These are phyloP conservation scores for Montipora cactus DNA, from an alignment of 64 coral and sea anemone genomes.

Conservation along the genomic window DNA sequence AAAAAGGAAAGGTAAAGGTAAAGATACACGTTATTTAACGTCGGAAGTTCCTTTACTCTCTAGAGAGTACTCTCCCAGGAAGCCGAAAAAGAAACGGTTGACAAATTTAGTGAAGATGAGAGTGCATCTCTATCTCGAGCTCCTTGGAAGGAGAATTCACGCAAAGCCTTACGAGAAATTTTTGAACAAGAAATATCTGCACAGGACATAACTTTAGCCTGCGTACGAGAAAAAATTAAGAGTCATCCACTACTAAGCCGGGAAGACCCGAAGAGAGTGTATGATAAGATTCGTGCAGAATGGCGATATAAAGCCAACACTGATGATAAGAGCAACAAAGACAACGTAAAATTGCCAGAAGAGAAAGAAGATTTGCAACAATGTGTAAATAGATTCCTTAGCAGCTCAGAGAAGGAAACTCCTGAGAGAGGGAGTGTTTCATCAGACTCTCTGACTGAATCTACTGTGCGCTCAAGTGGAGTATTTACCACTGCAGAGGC, in stretches of 20 bases:
- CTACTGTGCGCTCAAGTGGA: not conserved
- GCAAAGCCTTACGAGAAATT: not conserved
- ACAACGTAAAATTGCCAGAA: not conserved
- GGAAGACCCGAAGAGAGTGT: slow-evolving; percentile 24
- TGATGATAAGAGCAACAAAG: not conserved
- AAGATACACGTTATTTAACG: too few species aligned
- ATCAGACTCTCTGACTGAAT: slow-evolving; percentile 4
- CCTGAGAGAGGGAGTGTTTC: not conserved
- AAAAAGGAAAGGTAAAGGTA: not conserved
- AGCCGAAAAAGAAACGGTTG: too few species aligned
- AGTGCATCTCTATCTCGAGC: too few species aligned
- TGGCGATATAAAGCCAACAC: slow-evolving; percentile 31
- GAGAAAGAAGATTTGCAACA: not conserved
- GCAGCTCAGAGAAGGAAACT: not conserved
- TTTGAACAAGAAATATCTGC: slow-evolving; percentile 37
- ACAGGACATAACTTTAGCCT: slow-evolving; percentile 23
- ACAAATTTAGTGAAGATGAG: too few species aligned
- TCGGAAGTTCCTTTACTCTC: too few species aligned
- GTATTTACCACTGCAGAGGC: slow-evolving; percentile 2
- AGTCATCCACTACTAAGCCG: not conserved
- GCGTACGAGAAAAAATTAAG: slow-evolving; percentile 42
- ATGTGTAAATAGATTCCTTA: slow-evolving; percentile 1
- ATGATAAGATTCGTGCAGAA: slow-evolving; percentile 36
- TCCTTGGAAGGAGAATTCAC: too few species aligned
- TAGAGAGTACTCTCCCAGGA: too few species aligned